Base-by-base conservation (phyloP, 2,797 vertebrate genomes). In the Kryptolebias ocellatus region DNA sequence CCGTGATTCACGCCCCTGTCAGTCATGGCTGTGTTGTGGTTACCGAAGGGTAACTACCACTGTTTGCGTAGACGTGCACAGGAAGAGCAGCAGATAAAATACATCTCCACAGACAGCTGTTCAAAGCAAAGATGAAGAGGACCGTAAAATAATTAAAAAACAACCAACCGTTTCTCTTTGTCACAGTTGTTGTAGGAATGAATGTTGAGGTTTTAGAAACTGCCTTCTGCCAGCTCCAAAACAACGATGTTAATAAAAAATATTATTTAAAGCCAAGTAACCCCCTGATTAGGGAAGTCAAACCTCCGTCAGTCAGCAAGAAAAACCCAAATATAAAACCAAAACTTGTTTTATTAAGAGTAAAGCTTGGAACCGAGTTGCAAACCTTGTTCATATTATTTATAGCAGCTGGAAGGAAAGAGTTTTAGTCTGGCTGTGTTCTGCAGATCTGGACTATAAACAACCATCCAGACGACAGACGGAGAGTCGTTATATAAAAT, bases 21-120 rank as follows among this genome's bases (percentile, higher is more conserved):
- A 73, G 77, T 58, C 69, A 31, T 24, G 70, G 57, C 79, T 86
- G 78, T 86, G 87, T 85, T 88, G 83, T 86, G 86, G 84, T 88
- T 88, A 90, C 88, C 78, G 72, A 58, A 68, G 80, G 74, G 67
- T 67, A 81, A 72, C 74, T 79, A 20, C 84, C 79, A 64, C 83
- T 79, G 71, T 87, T 85, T 78, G 78, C 37, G 55, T 79, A 62
- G 73, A 74, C 78, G 81, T 29, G 55, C 55, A 79, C 77, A 74
- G 77, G 77, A 65, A 87, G 78, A 78, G 47, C 56, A 66, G 55
- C 44, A 79, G 72, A 80, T 86, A 78, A 86, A 89, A 86, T 63
- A 64, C 72, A 82, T 70, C 34, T 37, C 60, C 69, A 28, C 61
- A 69, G 65, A 81, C 10, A 70, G 72, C 59, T 7, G 60, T 66